Base-by-base conservation (phyloP, 1,140 invertebrate species). In the Pseudomyrmex sp. region DNA sequence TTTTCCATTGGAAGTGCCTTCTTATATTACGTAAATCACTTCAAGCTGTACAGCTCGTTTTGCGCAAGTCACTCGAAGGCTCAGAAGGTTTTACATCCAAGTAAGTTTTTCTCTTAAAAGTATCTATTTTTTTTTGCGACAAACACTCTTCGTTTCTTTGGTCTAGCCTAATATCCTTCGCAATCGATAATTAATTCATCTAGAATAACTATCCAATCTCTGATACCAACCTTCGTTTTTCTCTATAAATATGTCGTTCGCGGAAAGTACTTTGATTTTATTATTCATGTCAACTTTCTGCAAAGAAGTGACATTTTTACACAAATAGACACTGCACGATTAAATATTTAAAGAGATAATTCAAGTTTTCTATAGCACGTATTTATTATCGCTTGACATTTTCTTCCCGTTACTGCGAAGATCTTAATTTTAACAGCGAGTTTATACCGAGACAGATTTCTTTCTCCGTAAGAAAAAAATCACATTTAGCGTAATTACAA, bases 61-160 rank as follows among this genome's bases (percentile, higher is more conserved):
- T 99, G 98, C 95, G 99, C 99, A 59, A 99, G 98, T 95, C 99
- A 99, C 95, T 99, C 98, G 88, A 98, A 99, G 95, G 98, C 99
- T 89, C 98, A 99, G 95, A 99, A 99, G 96, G 98, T 99, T 93
- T 96, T 99, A 92, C 98, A 99, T 96, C 98, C 98, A 90, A 98
- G 98, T 99, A 96, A 97, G 97, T 35, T 97, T 48, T 35, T 15
- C 23, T 18, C 44, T 35, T 50, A 26, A 70, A 72, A 35, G 0
- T 35, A 35, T 35, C 4, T 35, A 13, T 61, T 35, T 63, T 3
- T 48, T 83, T 86, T 83, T 26, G 52, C 44, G 35, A 48, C 13
- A 54, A 46, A 7, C 18, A 20, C 70, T 52, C 66, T 72, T 59
- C 44, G 46, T 26, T 48, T 70, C 20, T 46, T 72, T 46, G 48